phyloP scores from a whole-genome alignment of 2,113 vertebrate species.

The Cranoglanis bouderius region DNA sequence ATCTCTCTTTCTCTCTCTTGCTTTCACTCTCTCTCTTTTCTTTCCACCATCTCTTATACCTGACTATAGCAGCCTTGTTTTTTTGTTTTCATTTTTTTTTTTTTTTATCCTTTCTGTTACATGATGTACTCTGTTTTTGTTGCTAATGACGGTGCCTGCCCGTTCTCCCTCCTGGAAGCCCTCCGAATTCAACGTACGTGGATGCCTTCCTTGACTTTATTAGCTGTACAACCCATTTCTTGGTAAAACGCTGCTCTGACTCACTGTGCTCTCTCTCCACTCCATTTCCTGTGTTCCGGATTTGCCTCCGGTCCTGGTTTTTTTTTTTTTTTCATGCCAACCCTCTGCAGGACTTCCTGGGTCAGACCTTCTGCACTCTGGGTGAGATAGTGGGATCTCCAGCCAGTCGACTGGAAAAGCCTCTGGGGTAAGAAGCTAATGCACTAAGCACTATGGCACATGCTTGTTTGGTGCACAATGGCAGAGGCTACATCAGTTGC shows the following conservation, averaged over 20 bases:
- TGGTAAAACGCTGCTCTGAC: conserved; percentile 55
- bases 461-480: conserved; percentile 13
- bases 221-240: conserved; percentile 63
- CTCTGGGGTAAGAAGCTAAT: conserved; percentile 80
- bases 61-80: conserved; percentile 52
- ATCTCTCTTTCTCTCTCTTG: background rate
- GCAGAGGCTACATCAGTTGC: background rate
- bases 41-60: conserved; percentile 40
- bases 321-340: conserved; percentile 47
- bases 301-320: conserved; percentile 46
- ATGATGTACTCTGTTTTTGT: conserved; percentile 78
- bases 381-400: conserved; percentile 95
- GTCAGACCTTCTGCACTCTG: conserved; percentile 90
- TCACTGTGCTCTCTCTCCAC: conserved; percentile 54
- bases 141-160: conserved; percentile 76
- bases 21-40: conserved; percentile 32
- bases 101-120: conserved; percentile 72
- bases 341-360: conserved; percentile 87
- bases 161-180: conserved; percentile 73
- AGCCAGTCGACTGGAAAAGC: conserved; percentile 89
- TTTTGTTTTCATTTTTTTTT: conserved; percentile 53
- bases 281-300: conserved; percentile 44
- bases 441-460: conserved; percentile 22
- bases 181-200: conserved; percentile 80
- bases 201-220: conserved; percentile 69